These are phyloP conservation scores for Rhyacophila evoluta DNA, from an alignment of 2,888 invertebrate genomes.

Conservation along the genomic window DNA sequence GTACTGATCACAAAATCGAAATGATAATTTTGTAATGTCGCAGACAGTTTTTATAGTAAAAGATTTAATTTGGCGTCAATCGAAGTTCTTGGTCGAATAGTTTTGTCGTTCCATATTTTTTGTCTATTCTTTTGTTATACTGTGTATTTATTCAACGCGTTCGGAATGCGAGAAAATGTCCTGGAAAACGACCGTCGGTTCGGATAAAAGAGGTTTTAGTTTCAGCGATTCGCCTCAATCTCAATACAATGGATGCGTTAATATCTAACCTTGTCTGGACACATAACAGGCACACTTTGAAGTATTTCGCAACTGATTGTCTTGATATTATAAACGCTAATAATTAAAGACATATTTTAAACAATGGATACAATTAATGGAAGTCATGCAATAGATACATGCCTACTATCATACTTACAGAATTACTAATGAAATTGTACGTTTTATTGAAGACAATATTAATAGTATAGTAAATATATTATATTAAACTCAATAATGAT, in stretches of 20 bases:
- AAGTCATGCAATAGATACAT: neutral
- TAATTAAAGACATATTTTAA: slow-evolving; percentile 3
- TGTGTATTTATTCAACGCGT: slow-evolving; percentile 29
- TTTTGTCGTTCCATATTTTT: slow-evolving; percentile 54
- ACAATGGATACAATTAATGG: slow-evolving; percentile 12
- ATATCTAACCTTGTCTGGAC: slow-evolving; percentile 32
- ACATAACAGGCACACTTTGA: neutral
- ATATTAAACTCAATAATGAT: no score
- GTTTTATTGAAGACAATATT: no score
- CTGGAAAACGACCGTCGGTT: slow-evolving; percentile 19
- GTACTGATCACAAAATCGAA: slow-evolving; percentile 25
- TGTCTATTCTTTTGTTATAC: slow-evolving; percentile 33
- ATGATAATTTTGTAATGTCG: slow-evolving; percentile 45
- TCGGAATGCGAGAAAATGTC: slow-evolving; percentile 27
- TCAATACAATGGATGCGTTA: slow-evolving; percentile 28
- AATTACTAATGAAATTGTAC: no score
- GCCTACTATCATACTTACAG: neutral
- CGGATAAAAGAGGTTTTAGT: slow-evolving; percentile 25
- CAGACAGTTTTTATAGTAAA: slow-evolving; percentile 49
- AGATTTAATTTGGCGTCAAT: slow-evolving; percentile 42
- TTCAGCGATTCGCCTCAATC: slow-evolving; percentile 35
- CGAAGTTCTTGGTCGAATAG: slow-evolving; percentile 52
- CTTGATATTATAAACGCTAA: neutral
- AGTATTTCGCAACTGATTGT: neutral
- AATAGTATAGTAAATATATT: no score